phyloP scores from a whole-genome alignment of 2,888 invertebrate species.

The Eulithis testata region DNA sequence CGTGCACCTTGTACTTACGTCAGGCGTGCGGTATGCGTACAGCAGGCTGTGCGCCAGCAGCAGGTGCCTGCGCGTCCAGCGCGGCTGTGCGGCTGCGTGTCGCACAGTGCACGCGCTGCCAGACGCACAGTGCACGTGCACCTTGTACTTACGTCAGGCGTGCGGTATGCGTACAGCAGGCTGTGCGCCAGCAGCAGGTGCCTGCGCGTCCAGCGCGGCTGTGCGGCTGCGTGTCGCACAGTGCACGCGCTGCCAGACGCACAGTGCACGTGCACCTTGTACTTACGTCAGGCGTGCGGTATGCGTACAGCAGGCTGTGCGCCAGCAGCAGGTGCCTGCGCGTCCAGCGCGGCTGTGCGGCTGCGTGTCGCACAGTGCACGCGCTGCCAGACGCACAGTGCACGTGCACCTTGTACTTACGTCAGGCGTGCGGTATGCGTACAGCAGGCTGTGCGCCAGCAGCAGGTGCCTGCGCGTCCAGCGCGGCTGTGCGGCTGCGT shows the following conservation, averaged over 20 bases:
- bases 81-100: constrained; percentile 20
- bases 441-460: constrained; percentile 69
- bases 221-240: constrained; percentile 21
- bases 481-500: constrained; percentile 23
- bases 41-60: constrained; percentile 69
- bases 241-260: too few species aligned
- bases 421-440: constrained; percentile 56
- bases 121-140: constrained; percentile 56
- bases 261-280: constrained; percentile 61
- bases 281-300: constrained; percentile 42
- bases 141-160: constrained; percentile 52
- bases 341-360: constrained; percentile 51
- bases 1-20: constrained; percentile 54
- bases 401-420: constrained; percentile 54
- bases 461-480: constrained; percentile 59
- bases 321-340: constrained; percentile 58
- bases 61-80: constrained; percentile 55
- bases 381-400: too few species aligned
- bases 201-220: constrained; percentile 50
- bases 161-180: constrained; percentile 68
- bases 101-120: too few species aligned
- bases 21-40: constrained; percentile 60
- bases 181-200: constrained; percentile 65
- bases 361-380: constrained; percentile 47
- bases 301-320: constrained; percentile 72